These are phyloP conservation scores for Eupithecia subfuscata DNA, from an alignment of 2,888 invertebrate species.

Conservation along the genomic window DNA sequence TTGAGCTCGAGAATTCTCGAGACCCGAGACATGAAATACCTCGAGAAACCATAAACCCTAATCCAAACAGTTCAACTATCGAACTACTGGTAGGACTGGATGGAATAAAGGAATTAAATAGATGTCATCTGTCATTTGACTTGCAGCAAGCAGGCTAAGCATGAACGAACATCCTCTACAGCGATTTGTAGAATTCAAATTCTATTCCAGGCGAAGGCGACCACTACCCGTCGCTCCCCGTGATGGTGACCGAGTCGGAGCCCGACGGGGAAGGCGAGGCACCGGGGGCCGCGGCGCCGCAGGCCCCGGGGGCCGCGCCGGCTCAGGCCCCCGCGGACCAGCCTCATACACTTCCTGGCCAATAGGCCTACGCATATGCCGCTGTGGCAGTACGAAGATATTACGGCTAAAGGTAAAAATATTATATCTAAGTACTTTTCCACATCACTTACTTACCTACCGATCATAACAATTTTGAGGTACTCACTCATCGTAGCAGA, in stretches of 20 bases:
- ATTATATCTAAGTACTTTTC: constrained; percentile 9
- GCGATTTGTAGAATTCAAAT: background rate
- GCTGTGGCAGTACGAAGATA: constrained; percentile 99
- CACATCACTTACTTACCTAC: background rate
- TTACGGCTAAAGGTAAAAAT: constrained; percentile 91
- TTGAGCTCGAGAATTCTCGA: too few species aligned
- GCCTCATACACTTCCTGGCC: constrained; percentile 94
- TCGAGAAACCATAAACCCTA: too few species aligned
- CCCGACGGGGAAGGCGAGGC: constrained; percentile 70
- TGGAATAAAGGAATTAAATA: too few species aligned
- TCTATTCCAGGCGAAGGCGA: constrained; percentile 64
- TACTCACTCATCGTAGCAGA: background rate
- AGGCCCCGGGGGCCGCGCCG: constrained; percentile 78
- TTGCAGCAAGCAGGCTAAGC: background rate
- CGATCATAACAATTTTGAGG: background rate
- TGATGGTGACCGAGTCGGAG: constrained; percentile 81
- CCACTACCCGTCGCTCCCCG: constrained; percentile 78
- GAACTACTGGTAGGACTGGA: too few species aligned
- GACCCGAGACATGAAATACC: too few species aligned
- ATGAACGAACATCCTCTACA: background rate
- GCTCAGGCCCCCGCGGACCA: constrained; percentile 84
- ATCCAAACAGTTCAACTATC: too few species aligned
- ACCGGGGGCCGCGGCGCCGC: constrained; percentile 75
- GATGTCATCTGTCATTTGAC: background rate
- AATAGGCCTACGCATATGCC: constrained; percentile 87